Conservation (phyloP, 2,888 invertebrate species). For the Malthinus flaveolus region DNA sequence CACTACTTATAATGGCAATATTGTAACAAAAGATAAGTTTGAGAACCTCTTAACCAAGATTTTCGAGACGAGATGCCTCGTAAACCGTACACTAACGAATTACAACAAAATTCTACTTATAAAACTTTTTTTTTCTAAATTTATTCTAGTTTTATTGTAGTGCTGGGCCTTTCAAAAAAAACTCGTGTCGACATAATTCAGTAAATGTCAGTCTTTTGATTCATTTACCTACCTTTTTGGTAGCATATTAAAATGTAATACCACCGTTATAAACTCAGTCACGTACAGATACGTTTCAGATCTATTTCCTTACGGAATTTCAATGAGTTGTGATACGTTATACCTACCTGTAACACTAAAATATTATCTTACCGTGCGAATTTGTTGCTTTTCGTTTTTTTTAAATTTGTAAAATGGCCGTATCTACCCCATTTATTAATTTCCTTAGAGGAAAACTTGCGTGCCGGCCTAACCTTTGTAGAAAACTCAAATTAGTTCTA, state of each 20-base stretch:
- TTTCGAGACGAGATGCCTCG: background rate
- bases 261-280: slow-evolving; percentile 19
- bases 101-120: background rate
- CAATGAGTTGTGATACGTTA: slow-evolving; percentile 21
- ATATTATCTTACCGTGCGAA: slow-evolving; percentile 5
- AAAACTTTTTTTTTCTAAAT: no score
- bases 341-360: slow-evolving; percentile 20
- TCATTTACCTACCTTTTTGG: slow-evolving; percentile 19
- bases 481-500: slow-evolving; percentile 9
- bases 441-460: no score
- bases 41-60: background rate
- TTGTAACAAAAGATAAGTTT: background rate
- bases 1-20: no score
- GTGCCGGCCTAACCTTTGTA: background rate
- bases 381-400: slow-evolving; percentile 3
- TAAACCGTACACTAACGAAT: background rate
- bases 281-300: slow-evolving; percentile 25
- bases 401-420: slow-evolving; percentile 4
- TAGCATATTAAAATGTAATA: slow-evolving; percentile 25
- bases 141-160: no score
- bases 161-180: no score
- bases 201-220: slow-evolving; percentile 18
- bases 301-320: slow-evolving; percentile 24
- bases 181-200: slow-evolving; percentile 19
- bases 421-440: no score